Percentiles rank a stretch among this genome's conserved stretches.
Conservation (phyloP, 2,113 vertebrate genomes). For the Ceuthmochares aereus region DNA sequence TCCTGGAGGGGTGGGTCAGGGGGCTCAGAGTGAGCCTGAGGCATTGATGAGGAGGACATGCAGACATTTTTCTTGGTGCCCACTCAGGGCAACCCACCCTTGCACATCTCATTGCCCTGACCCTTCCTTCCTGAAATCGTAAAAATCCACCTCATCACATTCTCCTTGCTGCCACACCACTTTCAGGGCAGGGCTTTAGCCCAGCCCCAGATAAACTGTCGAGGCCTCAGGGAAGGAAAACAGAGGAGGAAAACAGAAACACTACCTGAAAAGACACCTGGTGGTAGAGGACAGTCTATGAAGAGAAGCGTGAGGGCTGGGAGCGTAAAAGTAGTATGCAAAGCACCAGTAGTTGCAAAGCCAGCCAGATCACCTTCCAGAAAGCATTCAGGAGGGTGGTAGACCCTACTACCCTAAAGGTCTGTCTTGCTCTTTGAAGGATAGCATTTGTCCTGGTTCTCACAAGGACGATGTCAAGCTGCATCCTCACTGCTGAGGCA, state of each 20-base stretch:
- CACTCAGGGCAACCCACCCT: not conserved
- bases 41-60: fast-evolving
- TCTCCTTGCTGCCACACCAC: not conserved
- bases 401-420: not conserved
- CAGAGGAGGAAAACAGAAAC: not conserved
- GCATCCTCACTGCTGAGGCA: not conserved
- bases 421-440: not conserved
- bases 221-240: fast-evolving
- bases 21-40: fast-evolving
- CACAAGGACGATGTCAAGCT: fast-evolving
- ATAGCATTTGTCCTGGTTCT: not conserved
- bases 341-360: not conserved
- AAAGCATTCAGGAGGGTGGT: not conserved
- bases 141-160: too few relatives aligned
- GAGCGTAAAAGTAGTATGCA: not conserved
- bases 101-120: fast-evolving
- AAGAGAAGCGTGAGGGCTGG: fast-evolving
- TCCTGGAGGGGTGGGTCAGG: fast-evolving
- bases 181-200: not conserved
- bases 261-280: not conserved
- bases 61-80: not conserved
- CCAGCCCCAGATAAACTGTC: not conserved
- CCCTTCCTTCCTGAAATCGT: not conserved
- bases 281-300: not conserved
- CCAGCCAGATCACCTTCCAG: not conserved